Conservation (phyloP, 2,797 vertebrate genomes). For the Numenius phaeopus region DNA sequence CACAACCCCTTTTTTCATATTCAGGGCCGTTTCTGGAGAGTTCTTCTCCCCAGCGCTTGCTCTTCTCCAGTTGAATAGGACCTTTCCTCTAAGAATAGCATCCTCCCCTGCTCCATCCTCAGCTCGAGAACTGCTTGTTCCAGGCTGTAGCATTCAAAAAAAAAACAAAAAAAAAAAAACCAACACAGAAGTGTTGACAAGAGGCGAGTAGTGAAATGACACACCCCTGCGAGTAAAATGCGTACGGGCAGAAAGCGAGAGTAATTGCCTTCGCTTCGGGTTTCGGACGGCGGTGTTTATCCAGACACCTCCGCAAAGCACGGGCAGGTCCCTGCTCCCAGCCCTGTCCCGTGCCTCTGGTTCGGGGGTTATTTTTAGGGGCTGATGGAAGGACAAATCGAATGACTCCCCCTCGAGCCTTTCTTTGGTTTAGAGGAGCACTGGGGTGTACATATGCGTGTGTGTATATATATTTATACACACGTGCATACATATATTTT, state of each 20-base stretch:
- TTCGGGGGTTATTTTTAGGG: neutral
- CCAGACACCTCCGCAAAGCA: neutral
- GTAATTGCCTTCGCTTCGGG: neutral
- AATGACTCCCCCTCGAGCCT: neutral
- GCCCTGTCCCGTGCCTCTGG: neutral
- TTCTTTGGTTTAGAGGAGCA: neutral
- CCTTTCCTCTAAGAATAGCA: slow-evolving; percentile 69
- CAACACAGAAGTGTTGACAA: slow-evolving; percentile 11
- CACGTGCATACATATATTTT: neutral
- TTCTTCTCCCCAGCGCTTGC: neutral
- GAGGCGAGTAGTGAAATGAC: slow-evolving; percentile 2
- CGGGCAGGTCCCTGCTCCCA: neutral
- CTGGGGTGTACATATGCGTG: too few species aligned
- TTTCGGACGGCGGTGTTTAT: neutral
- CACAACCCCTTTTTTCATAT: neutral
- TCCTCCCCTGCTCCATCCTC: slow-evolving; percentile 57
- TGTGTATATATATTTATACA: neutral
- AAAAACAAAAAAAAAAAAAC: neutral
- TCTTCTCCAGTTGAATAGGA: slow-evolving; percentile 42
- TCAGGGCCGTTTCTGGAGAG: slow-evolving; percentile 39
- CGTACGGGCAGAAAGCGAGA: rapidly evolving
- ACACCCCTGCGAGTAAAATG: slow-evolving; percentile 14
- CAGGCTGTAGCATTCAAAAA: slow-evolving; percentile 7
- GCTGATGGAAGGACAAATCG: neutral
- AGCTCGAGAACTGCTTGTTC: slow-evolving; percentile 58